A percentile compares a stretch with the other conserved stretches of the same genome.
These are phyloP conservation scores for Xiphorhynchus erythropygius DNA, from an alignment of 2,797 vertebrate species.

Conservation along the genomic window DNA sequence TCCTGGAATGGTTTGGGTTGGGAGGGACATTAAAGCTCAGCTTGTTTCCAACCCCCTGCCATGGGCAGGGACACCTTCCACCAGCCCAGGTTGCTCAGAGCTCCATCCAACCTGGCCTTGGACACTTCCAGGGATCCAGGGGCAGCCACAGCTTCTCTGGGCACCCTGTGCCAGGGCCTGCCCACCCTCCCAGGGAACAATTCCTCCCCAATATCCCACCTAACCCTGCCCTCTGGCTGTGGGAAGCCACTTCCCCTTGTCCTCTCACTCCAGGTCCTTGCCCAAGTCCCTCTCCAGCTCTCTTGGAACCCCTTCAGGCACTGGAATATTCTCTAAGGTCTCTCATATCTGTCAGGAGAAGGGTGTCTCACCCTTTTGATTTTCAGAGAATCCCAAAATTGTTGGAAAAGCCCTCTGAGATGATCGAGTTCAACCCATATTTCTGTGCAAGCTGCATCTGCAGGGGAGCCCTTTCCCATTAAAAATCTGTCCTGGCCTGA, in stretches of 20 bases:
- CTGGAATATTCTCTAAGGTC: neutral
- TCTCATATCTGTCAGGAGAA: neutral
- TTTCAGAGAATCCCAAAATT: neutral
- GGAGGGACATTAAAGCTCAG: neutral
- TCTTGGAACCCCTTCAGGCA: neutral
- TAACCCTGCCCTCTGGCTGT: rapidly evolving
- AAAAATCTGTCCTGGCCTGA: neutral
- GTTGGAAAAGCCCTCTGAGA: neutral
- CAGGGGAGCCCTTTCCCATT: neutral
- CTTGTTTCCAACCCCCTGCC: neutral
- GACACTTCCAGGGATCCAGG: neutral
- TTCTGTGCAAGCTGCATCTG: neutral
- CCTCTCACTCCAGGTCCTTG: neutral
- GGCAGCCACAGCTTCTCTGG: neutral
- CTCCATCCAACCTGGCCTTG: rapidly evolving
- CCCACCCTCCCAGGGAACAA: neutral
- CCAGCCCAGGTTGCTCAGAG: rapidly evolving
- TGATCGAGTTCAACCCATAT: rapidly evolving
- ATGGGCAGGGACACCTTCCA: neutral
- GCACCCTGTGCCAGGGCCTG: neutral
- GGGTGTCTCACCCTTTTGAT: rapidly evolving
- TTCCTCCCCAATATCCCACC: neutral
- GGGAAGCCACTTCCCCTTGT: neutral
- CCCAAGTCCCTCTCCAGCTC: neutral
- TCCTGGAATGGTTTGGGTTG: neutral